A percentile compares a stretch with the other conserved stretches of the same genome.
These are phyloP conservation scores for Dasypus novemcinctus DNA, from an alignment of 2,113 vertebrate genomes.

Conservation along the genomic window DNA sequence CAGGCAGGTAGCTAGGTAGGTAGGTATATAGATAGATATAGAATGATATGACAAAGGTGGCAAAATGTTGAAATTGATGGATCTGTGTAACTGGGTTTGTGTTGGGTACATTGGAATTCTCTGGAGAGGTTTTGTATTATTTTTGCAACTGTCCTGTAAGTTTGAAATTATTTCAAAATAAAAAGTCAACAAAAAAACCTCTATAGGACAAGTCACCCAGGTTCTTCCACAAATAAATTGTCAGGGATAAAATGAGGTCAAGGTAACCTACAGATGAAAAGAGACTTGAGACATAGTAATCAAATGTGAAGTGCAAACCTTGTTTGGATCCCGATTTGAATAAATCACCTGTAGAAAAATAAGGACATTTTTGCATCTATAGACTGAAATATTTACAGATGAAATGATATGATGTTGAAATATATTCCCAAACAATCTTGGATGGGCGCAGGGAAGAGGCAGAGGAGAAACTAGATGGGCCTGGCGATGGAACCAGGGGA, in stretches of 20 bases:
- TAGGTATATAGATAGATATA: too few relatives aligned
- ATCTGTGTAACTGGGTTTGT: too few relatives aligned
- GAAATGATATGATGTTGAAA: not conserved
- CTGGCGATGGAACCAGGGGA: too few relatives aligned
- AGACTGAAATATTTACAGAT: not conserved
- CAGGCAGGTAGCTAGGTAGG: too few relatives aligned
- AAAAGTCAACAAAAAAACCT: not conserved
- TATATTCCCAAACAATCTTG: not conserved
- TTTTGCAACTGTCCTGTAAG: too few relatives aligned
- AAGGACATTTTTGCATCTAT: not conserved
- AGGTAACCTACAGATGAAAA: not conserved
- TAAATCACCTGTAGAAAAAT: not conserved
- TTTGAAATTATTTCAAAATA: too few relatives aligned
- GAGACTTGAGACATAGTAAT: not conserved
- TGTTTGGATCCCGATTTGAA: not conserved
- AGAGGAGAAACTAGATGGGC: not conserved
- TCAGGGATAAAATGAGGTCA: not conserved
- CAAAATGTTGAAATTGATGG: too few relatives aligned
- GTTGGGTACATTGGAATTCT: too few relatives aligned
- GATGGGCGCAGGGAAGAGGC: accelerated
- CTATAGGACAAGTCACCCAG: not conserved
- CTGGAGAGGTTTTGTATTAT: too few relatives aligned
- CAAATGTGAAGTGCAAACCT: accelerated
- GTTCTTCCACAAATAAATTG: not conserved
- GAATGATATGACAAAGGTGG: too few relatives aligned